These are phyloP conservation scores for Microhierax caerulescens DNA, from an alignment of 2,797 vertebrate genomes.

Conservation along the genomic window DNA sequence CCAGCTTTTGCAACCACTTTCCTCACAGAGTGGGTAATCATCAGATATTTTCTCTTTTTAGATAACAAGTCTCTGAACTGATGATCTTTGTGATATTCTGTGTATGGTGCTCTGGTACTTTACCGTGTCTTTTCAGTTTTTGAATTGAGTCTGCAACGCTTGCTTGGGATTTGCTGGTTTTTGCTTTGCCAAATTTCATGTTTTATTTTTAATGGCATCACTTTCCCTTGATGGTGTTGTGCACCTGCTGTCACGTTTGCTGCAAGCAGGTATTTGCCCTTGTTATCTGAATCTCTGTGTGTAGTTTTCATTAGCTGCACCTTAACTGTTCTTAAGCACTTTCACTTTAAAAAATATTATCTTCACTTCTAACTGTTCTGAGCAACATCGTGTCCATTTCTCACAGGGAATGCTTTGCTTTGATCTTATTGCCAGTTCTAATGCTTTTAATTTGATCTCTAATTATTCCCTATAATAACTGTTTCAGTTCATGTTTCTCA, in stretches of 20 bases:
- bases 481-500: slow-evolving; percentile 43
- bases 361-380: slow-evolving; percentile 12
- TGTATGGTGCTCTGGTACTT: not conserved
- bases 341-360: not conserved
- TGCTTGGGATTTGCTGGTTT: not conserved
- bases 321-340: not conserved
- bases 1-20: not conserved
- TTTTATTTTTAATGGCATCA: not conserved
- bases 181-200: not conserved
- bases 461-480: slow-evolving; percentile 46
- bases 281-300: not conserved
- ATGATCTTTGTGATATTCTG: not conserved
- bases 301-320: not conserved
- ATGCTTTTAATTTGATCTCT: slow-evolving; percentile 56
- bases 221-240: not conserved
- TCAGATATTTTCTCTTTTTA: not conserved
- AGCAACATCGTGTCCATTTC: not conserved
- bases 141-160: not conserved
- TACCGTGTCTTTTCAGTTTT: not conserved
- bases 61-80: not conserved
- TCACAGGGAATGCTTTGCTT: slow-evolving; percentile 26
- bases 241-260: not conserved
- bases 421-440: slow-evolving; percentile 54
- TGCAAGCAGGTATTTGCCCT: not conserved
- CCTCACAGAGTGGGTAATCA: not conserved